phyloP scores from a whole-genome alignment of 2,888 invertebrate species.

The Sinopyrophorus schimmeli region DNA sequence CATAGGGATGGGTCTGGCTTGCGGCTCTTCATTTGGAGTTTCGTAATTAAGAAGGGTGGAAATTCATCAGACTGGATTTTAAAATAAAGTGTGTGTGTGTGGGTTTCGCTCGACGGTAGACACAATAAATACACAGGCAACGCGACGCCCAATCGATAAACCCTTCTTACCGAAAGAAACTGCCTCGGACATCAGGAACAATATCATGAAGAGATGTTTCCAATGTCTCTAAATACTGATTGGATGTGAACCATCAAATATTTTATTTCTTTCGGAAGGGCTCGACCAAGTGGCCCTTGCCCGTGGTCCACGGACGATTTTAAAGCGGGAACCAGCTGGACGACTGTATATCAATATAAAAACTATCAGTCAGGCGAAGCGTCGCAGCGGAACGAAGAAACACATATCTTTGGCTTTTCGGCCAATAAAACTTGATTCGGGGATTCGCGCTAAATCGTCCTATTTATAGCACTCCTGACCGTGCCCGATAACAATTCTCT shows the following conservation, averaged over 20 bases:
- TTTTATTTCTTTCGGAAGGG: slow-evolving; percentile 49
- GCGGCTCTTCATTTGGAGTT: slow-evolving; percentile 25
- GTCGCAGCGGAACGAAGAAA: slow-evolving; percentile 46
- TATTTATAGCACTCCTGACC: slow-evolving; percentile 40
- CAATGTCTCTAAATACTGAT: slow-evolving; percentile 54
- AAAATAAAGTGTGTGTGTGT: slow-evolving; percentile 51
- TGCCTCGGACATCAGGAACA: too few relatives aligned
- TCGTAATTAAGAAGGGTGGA: slow-evolving; percentile 54
- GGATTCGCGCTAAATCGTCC: slow-evolving; percentile 39
- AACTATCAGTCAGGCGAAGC: slow-evolving; percentile 49
- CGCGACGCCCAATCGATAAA: too few relatives aligned
- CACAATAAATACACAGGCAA: slow-evolving; percentile 3
- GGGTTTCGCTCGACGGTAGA: slow-evolving; percentile 44
- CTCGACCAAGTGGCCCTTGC: slow-evolving; percentile 43
- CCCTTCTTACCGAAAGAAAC: too few relatives aligned
- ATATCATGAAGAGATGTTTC: slow-evolving; percentile 46
- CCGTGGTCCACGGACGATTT: too few relatives aligned
- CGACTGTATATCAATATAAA: slow-evolving; percentile 45
- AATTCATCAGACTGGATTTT: slow-evolving; percentile 54
- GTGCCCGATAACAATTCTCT: slow-evolving; percentile 50
- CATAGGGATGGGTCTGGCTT: slow-evolving; percentile 12
- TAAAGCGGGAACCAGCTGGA: slow-evolving; percentile 21
- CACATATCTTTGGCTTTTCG: slow-evolving; percentile 47
- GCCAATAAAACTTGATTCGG: slow-evolving; percentile 57
- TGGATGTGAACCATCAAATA: slow-evolving; percentile 53